These are phyloP conservation scores for Phaetusa simplex DNA, from an alignment of 2,113 vertebrate genomes.

Conservation along the genomic window DNA sequence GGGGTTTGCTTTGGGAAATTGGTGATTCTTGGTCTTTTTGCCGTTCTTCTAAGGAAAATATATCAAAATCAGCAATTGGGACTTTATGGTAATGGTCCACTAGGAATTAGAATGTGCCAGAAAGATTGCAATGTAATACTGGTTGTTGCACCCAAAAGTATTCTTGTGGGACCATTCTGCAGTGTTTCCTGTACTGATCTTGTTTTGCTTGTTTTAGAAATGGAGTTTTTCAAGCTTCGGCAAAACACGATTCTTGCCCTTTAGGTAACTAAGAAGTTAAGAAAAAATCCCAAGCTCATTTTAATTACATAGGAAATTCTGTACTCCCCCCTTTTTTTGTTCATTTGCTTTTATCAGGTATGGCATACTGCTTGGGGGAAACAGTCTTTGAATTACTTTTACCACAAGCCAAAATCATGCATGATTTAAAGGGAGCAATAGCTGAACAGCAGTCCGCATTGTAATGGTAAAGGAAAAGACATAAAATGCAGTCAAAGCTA, in stretches of 20 bases:
- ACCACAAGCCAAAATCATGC: neutral
- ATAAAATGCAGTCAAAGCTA: slow-evolving; percentile 44
- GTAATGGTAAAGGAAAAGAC: slow-evolving; percentile 48
- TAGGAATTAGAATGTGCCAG: neutral
- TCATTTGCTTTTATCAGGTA: neutral
- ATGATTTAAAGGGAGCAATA: slow-evolving; percentile 6
- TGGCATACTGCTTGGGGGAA: neutral
- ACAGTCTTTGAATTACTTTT: neutral
- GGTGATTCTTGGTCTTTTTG: neutral
- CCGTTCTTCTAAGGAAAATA: neutral
- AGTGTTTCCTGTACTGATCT: neutral
- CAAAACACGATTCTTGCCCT: neutral
- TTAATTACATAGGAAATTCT: neutral
- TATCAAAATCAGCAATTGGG: neutral
- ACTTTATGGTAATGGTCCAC: neutral
- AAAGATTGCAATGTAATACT: neutral
- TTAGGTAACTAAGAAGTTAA: neutral
- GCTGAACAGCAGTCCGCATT: neutral
- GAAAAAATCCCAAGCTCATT: neutral
- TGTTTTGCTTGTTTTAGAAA: neutral
- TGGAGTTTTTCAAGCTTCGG: neutral
- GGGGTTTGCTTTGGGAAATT: neutral
- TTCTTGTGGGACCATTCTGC: neutral
- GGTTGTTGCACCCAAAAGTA: neutral
- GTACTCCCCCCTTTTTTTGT: neutral